Evolutionary conservation across 2,797 vertebrate species (phyloP), one percentile per base, ranked within the genome.

Genomic region (Sebastolobus altivelis): DNA sequence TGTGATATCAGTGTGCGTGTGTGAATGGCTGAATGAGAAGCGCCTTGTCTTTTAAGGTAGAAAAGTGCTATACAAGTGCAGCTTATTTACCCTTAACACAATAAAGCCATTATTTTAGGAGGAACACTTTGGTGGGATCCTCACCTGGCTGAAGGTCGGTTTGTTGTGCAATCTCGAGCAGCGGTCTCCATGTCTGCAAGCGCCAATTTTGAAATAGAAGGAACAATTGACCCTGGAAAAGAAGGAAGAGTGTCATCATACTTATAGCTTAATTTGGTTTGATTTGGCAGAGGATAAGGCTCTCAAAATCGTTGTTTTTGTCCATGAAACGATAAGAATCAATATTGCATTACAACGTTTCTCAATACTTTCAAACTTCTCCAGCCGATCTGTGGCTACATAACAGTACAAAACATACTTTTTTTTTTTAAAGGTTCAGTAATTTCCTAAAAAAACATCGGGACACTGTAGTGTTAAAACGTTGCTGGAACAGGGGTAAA

Each of bases 191-290:
- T 99, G 98, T 93, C 98, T 96, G 94, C 98, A 99, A 35, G 98
- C 98, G 93, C 98, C 98, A 4, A 99, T 99, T 97, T 99, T 99
- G 94, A 99, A 99, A 95, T 99, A 99, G 95, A 99, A 99, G 7
- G 98, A 99, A 92, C 98, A 99, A 93, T 99, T 99, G 95, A 99
- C 98, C 95, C 98, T 95, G 72, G n/a, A 84, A 86, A 49, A 59
- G 22, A 71, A 46, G 6, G 20, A 35, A 38, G 0, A 14, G 12
- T 6, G 5, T 62, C 6, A 62, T 22, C 35, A 59, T 4, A 12
- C 6, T 6, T 1, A 46, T 2, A 2, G n/a, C 12, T 37, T 31
- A 3, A 29, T 1, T 16, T 12, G 2, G 13, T 55, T 25, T 25
- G 25, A 25, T 25, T 25, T 25, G 25, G 25, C 25, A 25, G 25